Conservation (phyloP, 2,888 invertebrate species). For the Tetragnatha montana region DNA sequence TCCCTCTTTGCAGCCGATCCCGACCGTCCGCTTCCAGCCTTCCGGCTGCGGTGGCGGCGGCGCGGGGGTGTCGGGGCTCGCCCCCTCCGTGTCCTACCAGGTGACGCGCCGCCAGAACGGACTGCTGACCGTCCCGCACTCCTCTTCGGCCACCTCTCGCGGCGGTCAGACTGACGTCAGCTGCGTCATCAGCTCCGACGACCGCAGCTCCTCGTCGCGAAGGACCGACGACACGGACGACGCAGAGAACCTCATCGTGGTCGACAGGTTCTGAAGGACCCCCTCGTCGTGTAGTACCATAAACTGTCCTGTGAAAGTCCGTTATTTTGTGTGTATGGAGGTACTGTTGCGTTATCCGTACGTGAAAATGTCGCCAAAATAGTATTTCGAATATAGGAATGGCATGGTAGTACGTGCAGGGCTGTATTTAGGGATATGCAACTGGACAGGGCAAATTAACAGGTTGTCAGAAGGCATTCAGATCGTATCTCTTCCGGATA, state of each 20-base stretch:
- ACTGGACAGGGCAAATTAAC: too few species aligned
- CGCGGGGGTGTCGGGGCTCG: not conserved
- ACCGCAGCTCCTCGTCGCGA: slow-evolving; percentile 19
- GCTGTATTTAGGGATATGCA: too few species aligned
- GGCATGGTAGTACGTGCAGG: too few species aligned
- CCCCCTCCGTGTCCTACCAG: slow-evolving; percentile 51
- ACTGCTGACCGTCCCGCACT: slow-evolving; percentile 35
- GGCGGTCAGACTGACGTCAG: slow-evolving; percentile 35
- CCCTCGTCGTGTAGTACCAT: too few species aligned
- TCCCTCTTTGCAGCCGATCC: slow-evolving; percentile 53
- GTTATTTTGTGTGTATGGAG: too few species aligned
- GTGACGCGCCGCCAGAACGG: slow-evolving; percentile 52
- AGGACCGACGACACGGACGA: slow-evolving; percentile 32
- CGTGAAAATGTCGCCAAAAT: too few species aligned
- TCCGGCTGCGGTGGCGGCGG: slow-evolving; percentile 35
- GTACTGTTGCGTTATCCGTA: too few species aligned
- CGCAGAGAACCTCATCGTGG: not conserved
- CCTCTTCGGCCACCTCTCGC: slow-evolving; percentile 32
- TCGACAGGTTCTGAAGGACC: not conserved
- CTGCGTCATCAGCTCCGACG: slow-evolving; percentile 39
- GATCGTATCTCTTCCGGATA: too few species aligned
- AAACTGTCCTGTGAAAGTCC: too few species aligned
- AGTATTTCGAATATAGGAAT: too few species aligned
- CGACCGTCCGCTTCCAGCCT: slow-evolving; percentile 62
- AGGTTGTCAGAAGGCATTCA: too few species aligned